Base-by-base conservation (phyloP, 1,140 invertebrate genomes). In the Cyphomyrmex costatus region DNA sequence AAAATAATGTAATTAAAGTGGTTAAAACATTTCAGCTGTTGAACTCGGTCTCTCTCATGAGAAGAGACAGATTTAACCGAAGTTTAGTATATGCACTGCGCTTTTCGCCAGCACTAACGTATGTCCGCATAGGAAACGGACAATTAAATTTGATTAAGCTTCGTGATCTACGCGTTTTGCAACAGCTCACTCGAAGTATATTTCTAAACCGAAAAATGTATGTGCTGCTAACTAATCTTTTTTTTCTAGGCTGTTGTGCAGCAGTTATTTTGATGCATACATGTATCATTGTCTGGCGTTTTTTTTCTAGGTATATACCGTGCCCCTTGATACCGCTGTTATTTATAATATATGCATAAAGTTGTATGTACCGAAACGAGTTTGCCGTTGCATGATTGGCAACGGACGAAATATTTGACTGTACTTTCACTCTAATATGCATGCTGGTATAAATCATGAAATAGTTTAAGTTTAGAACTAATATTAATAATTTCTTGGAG, bases 131-230 rank as follows among this genome's bases (percentile, higher is more conserved):
- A 74, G 68, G 68, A 83, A 83, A 61, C 36, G 53, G 68, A 30
- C 79, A 74, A 83, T 83, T 83, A 83, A 83, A 74, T 83, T 83
- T 83, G 79, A 83, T 83, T 74, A 83, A 74, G 53, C 53, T 33
- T 46, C 19, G 60, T 46, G 24, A 82, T 4, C 24, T 58, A 60
- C 68, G 36, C 27, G n/a, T 46, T 73, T 83, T 14, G n/a, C 66
- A 58, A 73, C 36, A 60, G 12, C 36, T 46, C 46, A n/a, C 14
- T 53, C 21, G 24, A 1, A 27, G n/a, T 24, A 46, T 24, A 27
- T 61, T n/a, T 49, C 36, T 49, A 83, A 58, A 7, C 10, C 16
- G 19, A 73, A 74, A 83, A 60, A 60, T 73, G 2, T 58, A 60
- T 16, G 36, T n/a, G 24, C 4, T 30, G n/a, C 21, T 46, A 21